Base-by-base conservation (phyloP, 2,797 vertebrate species). In the Varecia variegata region DNA sequence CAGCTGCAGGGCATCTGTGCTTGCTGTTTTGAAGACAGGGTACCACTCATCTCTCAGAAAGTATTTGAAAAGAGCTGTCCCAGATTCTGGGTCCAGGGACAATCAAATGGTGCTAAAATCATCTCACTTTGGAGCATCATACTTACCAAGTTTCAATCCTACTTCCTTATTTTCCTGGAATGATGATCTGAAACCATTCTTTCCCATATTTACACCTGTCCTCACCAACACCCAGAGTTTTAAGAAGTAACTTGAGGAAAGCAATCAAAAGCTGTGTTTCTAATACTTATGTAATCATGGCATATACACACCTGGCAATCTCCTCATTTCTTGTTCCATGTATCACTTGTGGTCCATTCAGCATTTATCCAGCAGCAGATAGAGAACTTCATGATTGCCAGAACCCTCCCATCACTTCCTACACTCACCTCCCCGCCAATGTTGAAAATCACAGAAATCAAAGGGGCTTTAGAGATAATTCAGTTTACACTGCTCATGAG, bases 1-100 rank as follows among this genome's bases (percentile, higher is more conserved):
- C 96, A 97, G 96, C 89, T 94, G 94, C 91, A 56, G 45, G 38
- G 50, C 76, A 77, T 56, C 38, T 47, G 7, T 67, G 47, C n/a
- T 80, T 91, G 70, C 92, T 10, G 20, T 74, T 52, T 88, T 73
- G 77, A 40, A 94, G 79, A 74, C 27, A 60, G 56, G 47, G 82
- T 11, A 71, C 35, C 50, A 77, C n/a, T 81, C 71, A 38, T 71
- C 43, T 40, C 62, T 70, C 70, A 76, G 67, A 79, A 50, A 73
- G 74, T 43, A 92, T 85, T 5, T 88, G 77, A 92, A 93, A 88
- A 88, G 65, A 95, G n/a, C 6, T 40, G 40, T 17, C 83, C 35
- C 76, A 25, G 65, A 81, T 15, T 40, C 88, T 40, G 47, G 40
- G 21, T 45, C 58, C 54, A 71, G 43, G 4, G 52, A 74, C 35